Evolutionary conservation across 2,888 invertebrate genomes (phyloP), one percentile per base, ranked within the genome.

Genomic region (Hipparchia semele): DNA sequence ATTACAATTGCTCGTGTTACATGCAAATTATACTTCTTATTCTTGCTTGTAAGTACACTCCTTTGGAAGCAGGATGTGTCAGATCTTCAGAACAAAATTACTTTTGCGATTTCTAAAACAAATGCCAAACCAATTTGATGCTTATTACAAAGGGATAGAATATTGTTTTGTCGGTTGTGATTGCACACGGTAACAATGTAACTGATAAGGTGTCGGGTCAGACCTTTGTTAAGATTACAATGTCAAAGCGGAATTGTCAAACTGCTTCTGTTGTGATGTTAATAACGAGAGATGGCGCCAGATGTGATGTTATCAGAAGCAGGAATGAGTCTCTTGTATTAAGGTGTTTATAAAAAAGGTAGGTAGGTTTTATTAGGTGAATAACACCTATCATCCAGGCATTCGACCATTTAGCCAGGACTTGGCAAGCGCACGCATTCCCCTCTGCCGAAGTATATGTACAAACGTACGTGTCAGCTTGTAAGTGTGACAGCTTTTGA

Each of bases 191-290:
- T 75, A 70, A 79, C 77, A 80, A 78, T 79, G 79, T 78, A 76
- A 75, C 82, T 86, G 91, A 91, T 90, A 91, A 81, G 83, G 86
- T 85, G 88, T 87, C 88, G 89, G 89, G 89, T 90, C 89, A 88
- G 81, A 86, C 86, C 87, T 90, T 91, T 91, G 91, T 90, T 86
- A 77, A 86, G 86, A 88, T 88, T 87, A 91, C 90, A 90, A 87
- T 88, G 90, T 89, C 84, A 87, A 87, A 84, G 82, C 83, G 83
- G 87, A 85, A 85, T 84, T 83, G 82, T 81, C 79, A 75, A 79
- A 76, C 75, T 80, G 80, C 80, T 82, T 80, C 85, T 85, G 82
- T 92, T 91, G 87, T 86, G 84, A 91, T 92, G 92, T 80, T 87
- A 92, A 92, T 91, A 81, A 77, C 75, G 75, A 79, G 78, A 84